Conservation (phyloP, 1,140 invertebrate genomes). For the Drosophila elegans region DNA sequence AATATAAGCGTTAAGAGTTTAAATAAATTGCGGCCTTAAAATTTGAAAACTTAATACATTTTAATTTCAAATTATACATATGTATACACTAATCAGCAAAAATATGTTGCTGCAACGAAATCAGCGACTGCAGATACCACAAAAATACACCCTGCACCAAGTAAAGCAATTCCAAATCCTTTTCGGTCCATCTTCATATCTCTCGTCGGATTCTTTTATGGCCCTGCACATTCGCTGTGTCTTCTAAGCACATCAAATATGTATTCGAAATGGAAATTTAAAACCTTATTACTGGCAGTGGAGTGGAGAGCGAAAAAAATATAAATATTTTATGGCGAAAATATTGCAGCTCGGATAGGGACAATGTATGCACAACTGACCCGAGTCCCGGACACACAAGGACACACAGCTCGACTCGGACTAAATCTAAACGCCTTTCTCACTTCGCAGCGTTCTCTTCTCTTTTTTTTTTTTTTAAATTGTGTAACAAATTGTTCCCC, state of each 20-base stretch:
- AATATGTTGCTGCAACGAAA: background rate
- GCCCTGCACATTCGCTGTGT: conserved; percentile 58
- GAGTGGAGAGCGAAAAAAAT: conserved; percentile 36
- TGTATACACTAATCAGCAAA: background rate
- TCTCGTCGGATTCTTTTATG: conserved; percentile 46
- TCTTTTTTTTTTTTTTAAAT: conserved; percentile 70
- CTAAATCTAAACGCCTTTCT: conserved; percentile 67
- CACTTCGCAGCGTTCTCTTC: conserved; percentile 6
- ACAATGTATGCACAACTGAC: conserved; percentile 76
- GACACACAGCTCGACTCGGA: conserved; percentile 43
- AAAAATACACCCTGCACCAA: background rate
- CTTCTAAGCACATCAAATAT: conserved; percentile 67
- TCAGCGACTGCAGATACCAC: conserved; percentile 3
- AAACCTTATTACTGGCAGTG: conserved; percentile 71
- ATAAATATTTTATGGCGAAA: conserved; percentile 82
- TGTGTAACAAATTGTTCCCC: conserved; percentile 83
- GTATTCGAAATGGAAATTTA: conserved; percentile 79
- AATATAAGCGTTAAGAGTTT: too few species aligned
- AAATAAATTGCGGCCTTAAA: too few species aligned
- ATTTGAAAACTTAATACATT: too few species aligned
- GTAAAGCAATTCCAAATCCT: conserved; percentile 26
- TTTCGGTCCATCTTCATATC: conserved; percentile 20
- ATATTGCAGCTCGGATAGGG: conserved; percentile 75
- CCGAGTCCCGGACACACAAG: conserved; percentile 28
- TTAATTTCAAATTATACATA: too few species aligned